These are phyloP conservation scores for Paramormyrops hopkinsi DNA, from an alignment of 2,797 vertebrate genomes.

Conservation along the genomic window DNA sequence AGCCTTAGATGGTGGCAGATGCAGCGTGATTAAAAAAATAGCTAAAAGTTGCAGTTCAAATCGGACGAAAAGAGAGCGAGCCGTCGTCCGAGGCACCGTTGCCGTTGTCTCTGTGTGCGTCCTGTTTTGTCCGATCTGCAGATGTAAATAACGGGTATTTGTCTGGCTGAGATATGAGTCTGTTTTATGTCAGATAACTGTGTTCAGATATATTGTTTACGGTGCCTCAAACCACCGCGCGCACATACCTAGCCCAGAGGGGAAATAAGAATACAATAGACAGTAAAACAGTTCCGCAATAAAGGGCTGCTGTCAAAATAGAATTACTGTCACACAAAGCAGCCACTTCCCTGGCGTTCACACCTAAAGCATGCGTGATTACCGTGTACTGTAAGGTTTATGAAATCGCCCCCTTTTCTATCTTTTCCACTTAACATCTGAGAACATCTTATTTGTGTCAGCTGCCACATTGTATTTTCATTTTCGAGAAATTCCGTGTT, in stretches of 20 bases:
- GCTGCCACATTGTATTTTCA: neutral
- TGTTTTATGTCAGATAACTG: conserved; percentile 40
- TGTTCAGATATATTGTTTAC: conserved; percentile 52
- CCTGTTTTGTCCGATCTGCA: conserved; percentile 3
- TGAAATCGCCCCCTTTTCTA: neutral
- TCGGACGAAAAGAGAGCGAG: neutral
- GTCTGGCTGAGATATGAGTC: conserved; percentile 40
- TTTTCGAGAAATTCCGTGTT: neutral
- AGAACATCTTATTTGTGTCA: neutral
- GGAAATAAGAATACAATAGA: conserved; percentile 27
- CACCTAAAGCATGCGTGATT: neutral
- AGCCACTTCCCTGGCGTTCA: neutral
- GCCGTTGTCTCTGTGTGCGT: neutral
- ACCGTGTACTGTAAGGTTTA: neutral
- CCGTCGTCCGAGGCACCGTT: neutral
- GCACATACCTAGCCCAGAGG: conserved; percentile 48
- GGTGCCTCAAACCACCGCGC: conserved; percentile 56
- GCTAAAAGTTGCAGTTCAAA: neutral
- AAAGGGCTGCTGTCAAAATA: conserved; percentile 48
- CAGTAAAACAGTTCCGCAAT: conserved; percentile 48
- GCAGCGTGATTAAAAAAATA: neutral
- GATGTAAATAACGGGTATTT: conserved; percentile 41
- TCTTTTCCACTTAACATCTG: neutral
- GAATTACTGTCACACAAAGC: conserved; percentile 50
- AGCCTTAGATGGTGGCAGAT: neutral